These are phyloP conservation scores for Parapristionchus giblindavisi DNA, from an alignment of 2,888 invertebrate genomes.

Conservation along the genomic window DNA sequence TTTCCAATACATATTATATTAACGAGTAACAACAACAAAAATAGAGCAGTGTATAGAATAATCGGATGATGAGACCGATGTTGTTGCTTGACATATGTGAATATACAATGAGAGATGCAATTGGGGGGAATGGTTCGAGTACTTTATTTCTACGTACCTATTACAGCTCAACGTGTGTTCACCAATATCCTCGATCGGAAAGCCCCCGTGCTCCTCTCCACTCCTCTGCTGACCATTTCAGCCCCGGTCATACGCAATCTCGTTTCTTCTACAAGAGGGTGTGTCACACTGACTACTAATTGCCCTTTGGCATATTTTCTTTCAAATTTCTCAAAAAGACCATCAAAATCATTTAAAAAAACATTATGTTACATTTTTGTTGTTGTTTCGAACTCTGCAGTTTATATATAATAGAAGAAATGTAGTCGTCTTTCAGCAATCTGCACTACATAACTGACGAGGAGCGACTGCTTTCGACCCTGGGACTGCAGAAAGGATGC, in stretches of 20 bases:
- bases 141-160: too few species aligned
- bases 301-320: not conserved
- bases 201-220: slow-evolving; percentile 47
- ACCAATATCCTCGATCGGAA: slow-evolving; percentile 39
- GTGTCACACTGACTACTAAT: not conserved
- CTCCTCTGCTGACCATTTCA: slow-evolving; percentile 47
- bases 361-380: not conserved
- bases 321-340: slow-evolving; percentile 3
- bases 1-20: not conserved
- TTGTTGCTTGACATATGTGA: too few species aligned
- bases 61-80: too few species aligned
- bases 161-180: slow-evolving; percentile 48
- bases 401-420: not conserved
- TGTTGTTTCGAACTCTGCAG: not conserved
- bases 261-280: slow-evolving; percentile 52
- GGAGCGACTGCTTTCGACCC: slow-evolving; percentile 45
- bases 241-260: slow-evolving; percentile 49
- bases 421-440: slow-evolving; percentile 40
- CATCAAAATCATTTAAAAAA: not conserved
- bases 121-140: too few species aligned
- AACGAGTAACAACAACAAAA: too few species aligned
- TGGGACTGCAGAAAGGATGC: slow-evolving; percentile 50
- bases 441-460: slow-evolving; percentile 55
- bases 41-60: too few species aligned
- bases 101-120: too few species aligned